Evolutionary conservation across 1,140 invertebrate species (phyloP).

Genomic region (Aporrectodea caliginosa): DNA sequence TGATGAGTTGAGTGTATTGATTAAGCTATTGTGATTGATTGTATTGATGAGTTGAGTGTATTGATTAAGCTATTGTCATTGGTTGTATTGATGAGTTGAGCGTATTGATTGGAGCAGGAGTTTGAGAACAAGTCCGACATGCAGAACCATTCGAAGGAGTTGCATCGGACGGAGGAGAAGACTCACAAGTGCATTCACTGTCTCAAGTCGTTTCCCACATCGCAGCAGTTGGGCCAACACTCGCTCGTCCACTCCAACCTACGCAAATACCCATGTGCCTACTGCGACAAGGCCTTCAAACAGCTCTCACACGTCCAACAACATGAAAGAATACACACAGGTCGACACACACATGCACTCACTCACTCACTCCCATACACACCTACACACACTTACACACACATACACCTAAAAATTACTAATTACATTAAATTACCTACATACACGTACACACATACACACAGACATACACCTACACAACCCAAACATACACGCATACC

Average conservation of each 20-base stretch:
- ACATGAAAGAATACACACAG: not conserved
- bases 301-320: not conserved
- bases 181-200: conserved; percentile 95
- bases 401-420: too few relatives aligned
- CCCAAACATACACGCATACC: too few relatives aligned
- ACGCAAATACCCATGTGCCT: conserved; percentile 69
- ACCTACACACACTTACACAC: too few relatives aligned
- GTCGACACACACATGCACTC: too few relatives aligned
- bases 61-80: not conserved
- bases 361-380: too few relatives aligned
- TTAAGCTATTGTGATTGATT: not conserved
- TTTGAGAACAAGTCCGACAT: conserved; percentile 95
- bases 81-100: not conserved
- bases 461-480: too few relatives aligned
- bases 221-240: conserved; percentile 94
- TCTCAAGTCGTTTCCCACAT: conserved; percentile 91
- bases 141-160: conserved; percentile 81
- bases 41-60: not conserved
- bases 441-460: too few relatives aligned
- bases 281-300: conserved; percentile 48
- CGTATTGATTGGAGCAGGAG: conserved; percentile 63
- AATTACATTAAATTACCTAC: too few relatives aligned
- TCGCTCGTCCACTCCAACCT: conserved; percentile 85
- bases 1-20: not conserved
- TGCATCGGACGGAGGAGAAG: conserved; percentile 65